Evolutionary conservation across 2,113 vertebrate species (phyloP).

Genomic region (Prietella phreatophila): DNA sequence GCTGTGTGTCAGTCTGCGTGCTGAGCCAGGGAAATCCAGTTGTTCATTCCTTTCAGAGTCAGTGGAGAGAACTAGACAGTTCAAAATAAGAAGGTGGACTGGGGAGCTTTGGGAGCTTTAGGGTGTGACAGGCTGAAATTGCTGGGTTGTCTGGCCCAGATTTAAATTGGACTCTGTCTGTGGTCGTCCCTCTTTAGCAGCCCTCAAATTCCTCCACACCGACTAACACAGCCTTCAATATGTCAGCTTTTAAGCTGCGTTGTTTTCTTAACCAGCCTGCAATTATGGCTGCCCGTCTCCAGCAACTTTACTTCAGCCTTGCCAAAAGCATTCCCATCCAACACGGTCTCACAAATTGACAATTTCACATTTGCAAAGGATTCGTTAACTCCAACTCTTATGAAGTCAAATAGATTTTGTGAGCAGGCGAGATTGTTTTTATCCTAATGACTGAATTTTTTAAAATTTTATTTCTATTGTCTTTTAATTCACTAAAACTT

Average conservation of each 20-base stretch:
- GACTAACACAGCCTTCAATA: slow-evolving; percentile 46
- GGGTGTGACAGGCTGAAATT: slow-evolving; percentile 73
- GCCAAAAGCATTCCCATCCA: slow-evolving; percentile 14
- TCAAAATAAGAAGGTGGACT: slow-evolving; percentile 71
- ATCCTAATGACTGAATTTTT: background rate
- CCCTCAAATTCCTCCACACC: slow-evolving; percentile 31
- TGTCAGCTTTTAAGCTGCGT: slow-evolving; percentile 41
- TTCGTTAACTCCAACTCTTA: background rate
- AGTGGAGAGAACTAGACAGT: slow-evolving; percentile 50
- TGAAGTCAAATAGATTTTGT: background rate
- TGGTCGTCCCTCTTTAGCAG: slow-evolving; percentile 52
- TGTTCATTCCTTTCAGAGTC: slow-evolving; percentile 31
- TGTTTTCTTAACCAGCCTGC: slow-evolving; percentile 40
- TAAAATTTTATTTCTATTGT: background rate
- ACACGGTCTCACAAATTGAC: background rate
- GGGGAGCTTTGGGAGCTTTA: slow-evolving; percentile 63
- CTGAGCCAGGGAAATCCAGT: slow-evolving; percentile 35
- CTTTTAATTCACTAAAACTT: background rate
- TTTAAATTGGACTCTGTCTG: slow-evolving; percentile 64
- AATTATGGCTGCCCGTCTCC: slow-evolving; percentile 41
- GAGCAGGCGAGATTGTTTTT: background rate
- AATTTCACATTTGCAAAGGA: background rate
- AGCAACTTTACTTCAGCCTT: slow-evolving; percentile 21
- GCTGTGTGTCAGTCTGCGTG: slow-evolving; percentile 38
- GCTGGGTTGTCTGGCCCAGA: slow-evolving; percentile 66